Percentiles rank a stretch among this genome's conserved stretches.
Evolutionary conservation across 2,888 invertebrate species (phyloP).

Genomic region (Yponomeuta malinellus): DNA sequence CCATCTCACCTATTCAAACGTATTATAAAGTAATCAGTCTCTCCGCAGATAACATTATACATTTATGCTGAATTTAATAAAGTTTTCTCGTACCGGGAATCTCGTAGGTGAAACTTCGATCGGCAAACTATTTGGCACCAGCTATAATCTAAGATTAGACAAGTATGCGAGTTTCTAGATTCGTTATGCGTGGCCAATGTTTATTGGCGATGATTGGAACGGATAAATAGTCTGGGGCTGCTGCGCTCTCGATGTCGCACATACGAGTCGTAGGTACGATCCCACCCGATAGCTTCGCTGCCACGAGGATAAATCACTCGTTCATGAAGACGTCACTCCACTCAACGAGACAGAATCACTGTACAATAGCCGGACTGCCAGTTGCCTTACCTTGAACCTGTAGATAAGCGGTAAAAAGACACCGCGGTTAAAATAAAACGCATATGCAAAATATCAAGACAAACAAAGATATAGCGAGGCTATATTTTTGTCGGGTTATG

Average conservation of each 20-base stretch:
- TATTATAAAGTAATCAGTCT: constrained; percentile 18
- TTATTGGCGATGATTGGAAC: constrained; percentile 13
- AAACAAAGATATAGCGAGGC: neutral
- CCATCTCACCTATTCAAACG: constrained; percentile 12
- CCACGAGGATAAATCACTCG: constrained; percentile 28
- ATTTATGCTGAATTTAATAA: neutral
- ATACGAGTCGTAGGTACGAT: neutral
- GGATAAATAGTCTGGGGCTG: neutral
- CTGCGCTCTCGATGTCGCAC: neutral
- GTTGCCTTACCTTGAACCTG: constrained; percentile 21
- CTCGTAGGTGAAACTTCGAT: constrained; percentile 26
- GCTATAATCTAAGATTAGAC: constrained; percentile 47
- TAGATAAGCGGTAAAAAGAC: constrained; percentile 15
- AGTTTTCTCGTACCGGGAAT: neutral
- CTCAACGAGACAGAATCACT: constrained; percentile 25
- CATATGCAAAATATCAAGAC: neutral
- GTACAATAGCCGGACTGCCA: constrained; percentile 20
- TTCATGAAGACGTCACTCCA: constrained; percentile 29
- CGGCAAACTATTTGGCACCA: constrained; percentile 46
- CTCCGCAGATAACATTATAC: neutral
- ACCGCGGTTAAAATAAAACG: constrained; percentile 20
- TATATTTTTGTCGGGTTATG: neutral
- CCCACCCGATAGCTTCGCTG: neutral
- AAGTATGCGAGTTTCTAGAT: constrained; percentile 35
- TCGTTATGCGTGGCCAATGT: constrained; percentile 38